phyloP scores from a whole-genome alignment of 1,140 invertebrate species.

The Archivesica marissinica region DNA sequence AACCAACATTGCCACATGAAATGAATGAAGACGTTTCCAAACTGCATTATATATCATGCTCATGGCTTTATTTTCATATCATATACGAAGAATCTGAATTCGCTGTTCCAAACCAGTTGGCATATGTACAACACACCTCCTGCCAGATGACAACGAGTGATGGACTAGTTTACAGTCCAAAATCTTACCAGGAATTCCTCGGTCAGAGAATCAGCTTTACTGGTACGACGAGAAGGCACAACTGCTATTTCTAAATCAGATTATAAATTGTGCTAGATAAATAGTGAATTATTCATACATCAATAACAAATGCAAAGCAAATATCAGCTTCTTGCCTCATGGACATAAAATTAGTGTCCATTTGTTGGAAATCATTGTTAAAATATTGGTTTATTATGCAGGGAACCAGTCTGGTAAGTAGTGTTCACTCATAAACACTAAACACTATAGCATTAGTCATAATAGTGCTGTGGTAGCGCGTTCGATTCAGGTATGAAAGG shows the following conservation, averaged over 20 bases:
- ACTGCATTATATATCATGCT: neutral
- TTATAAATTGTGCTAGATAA: neutral
- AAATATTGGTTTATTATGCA: no score
- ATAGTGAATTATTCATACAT: neutral
- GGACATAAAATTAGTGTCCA: no score
- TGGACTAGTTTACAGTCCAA: conserved; percentile 57
- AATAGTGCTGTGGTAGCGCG: no score
- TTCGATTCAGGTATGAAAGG: no score
- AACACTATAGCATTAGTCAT: no score
- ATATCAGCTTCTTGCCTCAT: no score
- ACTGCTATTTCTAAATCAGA: neutral
- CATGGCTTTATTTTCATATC: neutral
- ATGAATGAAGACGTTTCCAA: no score
- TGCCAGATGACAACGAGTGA: conserved; percentile 19
- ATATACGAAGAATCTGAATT: neutral
- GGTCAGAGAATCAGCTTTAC: conserved; percentile 8
- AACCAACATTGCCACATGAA: no score
- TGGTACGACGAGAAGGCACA: neutral
- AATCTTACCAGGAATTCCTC: conserved; percentile 64
- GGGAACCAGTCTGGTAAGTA: no score
- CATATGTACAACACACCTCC: conserved; percentile 34
- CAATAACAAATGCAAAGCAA: no score
- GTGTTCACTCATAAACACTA: no score
- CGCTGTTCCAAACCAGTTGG: neutral
- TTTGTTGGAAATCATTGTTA: no score